These are phyloP conservation scores for Clarias pachynema DNA, from an alignment of 2,797 vertebrate genomes.

Conservation along the genomic window DNA sequence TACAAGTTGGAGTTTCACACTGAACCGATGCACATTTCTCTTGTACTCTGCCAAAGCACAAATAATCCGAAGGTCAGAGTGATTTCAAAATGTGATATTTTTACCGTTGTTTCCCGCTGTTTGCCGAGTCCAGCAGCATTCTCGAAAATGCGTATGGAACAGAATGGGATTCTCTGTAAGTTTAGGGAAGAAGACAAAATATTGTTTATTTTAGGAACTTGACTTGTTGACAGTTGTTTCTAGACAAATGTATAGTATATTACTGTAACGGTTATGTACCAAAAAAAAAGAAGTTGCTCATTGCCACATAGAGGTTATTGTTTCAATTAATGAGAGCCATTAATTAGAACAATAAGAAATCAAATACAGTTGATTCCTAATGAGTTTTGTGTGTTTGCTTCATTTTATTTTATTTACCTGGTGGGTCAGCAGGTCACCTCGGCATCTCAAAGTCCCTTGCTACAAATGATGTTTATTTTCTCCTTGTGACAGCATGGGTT, in stretches of 20 bases:
- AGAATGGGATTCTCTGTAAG: slow-evolving; percentile 68
- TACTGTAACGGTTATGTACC: slow-evolving; percentile 70
- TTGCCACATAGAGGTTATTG: slow-evolving; percentile 69
- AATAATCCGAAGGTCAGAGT: slow-evolving; percentile 43
- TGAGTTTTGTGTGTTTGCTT: slow-evolving; percentile 25
- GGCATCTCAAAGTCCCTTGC: background rate
- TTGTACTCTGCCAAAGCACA: slow-evolving; percentile 61
- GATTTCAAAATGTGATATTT: slow-evolving; percentile 37
- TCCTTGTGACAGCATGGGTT: background rate
- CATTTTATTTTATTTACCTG: background rate
- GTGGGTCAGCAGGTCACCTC: background rate
- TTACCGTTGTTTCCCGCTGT: slow-evolving; percentile 47
- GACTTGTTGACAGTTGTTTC: slow-evolving; percentile 81
- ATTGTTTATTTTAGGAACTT: slow-evolving; percentile 82
- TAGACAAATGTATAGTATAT: slow-evolving; percentile 70
- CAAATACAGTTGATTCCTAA: slow-evolving; percentile 56
- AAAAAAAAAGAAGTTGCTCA: slow-evolving; percentile 63
- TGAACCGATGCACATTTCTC: slow-evolving; percentile 43
- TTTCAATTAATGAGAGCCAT: slow-evolving; percentile 70
- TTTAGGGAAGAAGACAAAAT: slow-evolving; percentile 70
- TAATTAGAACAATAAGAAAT: slow-evolving; percentile 49
- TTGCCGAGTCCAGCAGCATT: slow-evolving; percentile 34
- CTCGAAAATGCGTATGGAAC: slow-evolving; percentile 19
- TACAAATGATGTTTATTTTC: background rate
- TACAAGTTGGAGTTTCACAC: slow-evolving; percentile 33